Conservation (phyloP, 1,140 invertebrate species). For the Mercenaria mercenaria region DNA sequence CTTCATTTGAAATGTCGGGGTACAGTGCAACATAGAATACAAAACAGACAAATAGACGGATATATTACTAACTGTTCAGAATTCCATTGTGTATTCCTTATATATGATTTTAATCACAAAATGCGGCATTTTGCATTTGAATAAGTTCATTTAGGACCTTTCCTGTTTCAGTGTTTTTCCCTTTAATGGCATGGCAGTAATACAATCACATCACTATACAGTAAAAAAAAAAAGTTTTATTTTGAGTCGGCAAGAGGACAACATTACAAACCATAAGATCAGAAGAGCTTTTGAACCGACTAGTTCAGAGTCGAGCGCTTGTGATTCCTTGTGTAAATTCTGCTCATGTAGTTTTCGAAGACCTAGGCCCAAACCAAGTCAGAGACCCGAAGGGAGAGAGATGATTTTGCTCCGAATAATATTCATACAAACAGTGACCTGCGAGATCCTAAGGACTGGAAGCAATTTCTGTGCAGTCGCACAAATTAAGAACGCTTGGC, state of each 20-base stretch:
- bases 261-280: not conserved
- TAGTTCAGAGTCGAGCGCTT: no score
- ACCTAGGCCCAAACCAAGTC: not conserved
- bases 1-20: no score
- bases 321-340: not conserved
- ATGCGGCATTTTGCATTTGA: no score
- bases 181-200: constrained; percentile 22
- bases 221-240: not conserved
- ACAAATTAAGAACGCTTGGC: not conserved
- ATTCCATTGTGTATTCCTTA: no score
- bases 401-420: not conserved
- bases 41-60: no score
- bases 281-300: not conserved
- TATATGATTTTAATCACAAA: no score
- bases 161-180: not conserved
- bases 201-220: not conserved
- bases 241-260: no score
- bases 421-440: not conserved
- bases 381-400: not conserved
- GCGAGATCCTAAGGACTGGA: not conserved
- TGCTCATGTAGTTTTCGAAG: not conserved
- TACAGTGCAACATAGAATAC: no score
- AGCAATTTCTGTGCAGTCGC: not conserved
- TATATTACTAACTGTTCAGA: no score
- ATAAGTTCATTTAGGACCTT: no score